Evolutionary conservation across 2,797 vertebrate species (phyloP).

Genomic region (Tadarida brasiliensis): DNA sequence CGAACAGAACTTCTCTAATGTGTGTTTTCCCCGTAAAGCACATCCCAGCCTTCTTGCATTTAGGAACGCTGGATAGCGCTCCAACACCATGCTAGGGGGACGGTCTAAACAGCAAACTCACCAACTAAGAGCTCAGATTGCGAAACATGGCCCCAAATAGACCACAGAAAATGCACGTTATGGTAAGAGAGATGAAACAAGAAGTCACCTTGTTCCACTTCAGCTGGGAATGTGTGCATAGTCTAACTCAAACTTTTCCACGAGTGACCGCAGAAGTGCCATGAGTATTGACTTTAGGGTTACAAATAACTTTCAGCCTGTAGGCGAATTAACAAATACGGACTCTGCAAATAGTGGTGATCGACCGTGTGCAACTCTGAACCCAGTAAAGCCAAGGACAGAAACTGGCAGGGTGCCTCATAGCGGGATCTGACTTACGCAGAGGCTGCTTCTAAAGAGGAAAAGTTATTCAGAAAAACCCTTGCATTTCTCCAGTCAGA

Average conservation of each 20-base stretch:
- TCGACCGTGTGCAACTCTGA: not conserved
- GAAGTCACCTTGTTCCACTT: rapidly evolving
- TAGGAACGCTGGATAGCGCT: not conserved
- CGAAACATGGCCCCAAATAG: not conserved
- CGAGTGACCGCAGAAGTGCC: not conserved
- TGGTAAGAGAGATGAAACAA: not conserved
- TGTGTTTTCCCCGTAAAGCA: not conserved
- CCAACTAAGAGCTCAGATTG: not conserved
- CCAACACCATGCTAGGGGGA: too few species aligned
- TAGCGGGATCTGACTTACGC: not conserved
- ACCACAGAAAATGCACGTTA: not conserved
- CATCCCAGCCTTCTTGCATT: not conserved
- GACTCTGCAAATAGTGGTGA: not conserved
- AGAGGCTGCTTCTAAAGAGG: not conserved
- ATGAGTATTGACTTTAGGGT: not conserved
- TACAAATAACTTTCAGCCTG: not conserved
- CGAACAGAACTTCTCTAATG: not conserved
- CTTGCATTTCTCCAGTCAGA: not conserved
- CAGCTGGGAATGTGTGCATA: not conserved
- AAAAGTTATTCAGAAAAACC: not conserved
- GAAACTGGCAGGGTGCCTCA: not conserved
- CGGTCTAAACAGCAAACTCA: not conserved
- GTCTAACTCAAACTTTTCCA: not conserved
- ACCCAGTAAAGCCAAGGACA: not conserved
- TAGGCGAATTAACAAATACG: not conserved